Percentiles rank a stretch among this genome's conserved stretches.
These are phyloP conservation scores for Poicephalus gulielmi DNA, from an alignment of 2,113 vertebrate genomes.

Conservation along the genomic window DNA sequence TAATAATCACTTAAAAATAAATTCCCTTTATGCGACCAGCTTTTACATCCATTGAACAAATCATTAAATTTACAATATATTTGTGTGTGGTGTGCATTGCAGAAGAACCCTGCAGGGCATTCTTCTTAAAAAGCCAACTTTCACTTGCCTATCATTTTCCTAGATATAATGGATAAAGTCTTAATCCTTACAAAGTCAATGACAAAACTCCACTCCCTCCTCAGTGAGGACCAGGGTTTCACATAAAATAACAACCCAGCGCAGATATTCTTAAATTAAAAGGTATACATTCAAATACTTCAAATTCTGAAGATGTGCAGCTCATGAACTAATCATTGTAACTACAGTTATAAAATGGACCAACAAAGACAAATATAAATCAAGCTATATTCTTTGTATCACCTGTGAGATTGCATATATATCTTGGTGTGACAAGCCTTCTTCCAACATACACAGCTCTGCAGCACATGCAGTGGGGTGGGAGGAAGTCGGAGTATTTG, in stretches of 20 bases:
- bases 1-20: constrained; percentile 55
- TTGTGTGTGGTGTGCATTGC: not conserved
- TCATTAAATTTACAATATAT: not conserved
- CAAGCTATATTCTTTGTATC: not conserved
- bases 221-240: not conserved
- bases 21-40: constrained; percentile 50
- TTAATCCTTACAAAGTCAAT: not conserved
- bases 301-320: not conserved
- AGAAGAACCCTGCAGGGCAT: not conserved
- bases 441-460: not conserved
- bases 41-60: constrained; percentile 47
- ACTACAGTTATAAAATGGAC: not conserved
- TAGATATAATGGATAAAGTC: not conserved
- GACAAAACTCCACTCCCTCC: not conserved
- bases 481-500: not conserved
- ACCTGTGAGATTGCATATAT: not conserved
- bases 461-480: not conserved
- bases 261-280: not conserved
- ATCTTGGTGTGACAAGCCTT: not conserved
- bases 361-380: not conserved
- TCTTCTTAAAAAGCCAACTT: not conserved
- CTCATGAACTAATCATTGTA: not conserved
- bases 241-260: not conserved
- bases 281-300: not conserved
- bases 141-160: not conserved